Evolutionary conservation across 1,140 invertebrate genomes (phyloP).

Genomic region (Dermatophagoides farinae): DNA sequence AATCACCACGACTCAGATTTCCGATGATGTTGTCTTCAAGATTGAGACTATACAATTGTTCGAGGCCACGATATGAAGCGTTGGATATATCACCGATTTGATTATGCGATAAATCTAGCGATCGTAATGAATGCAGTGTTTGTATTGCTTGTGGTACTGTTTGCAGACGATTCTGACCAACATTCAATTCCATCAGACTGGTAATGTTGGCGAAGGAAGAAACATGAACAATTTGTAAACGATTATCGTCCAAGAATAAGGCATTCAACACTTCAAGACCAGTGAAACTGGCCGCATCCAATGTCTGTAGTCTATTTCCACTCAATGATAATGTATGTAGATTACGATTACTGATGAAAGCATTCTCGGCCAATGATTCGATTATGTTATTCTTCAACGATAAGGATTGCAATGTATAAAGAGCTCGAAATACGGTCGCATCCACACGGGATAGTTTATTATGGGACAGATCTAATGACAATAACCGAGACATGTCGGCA

Average conservation of each 20-base stretch:
- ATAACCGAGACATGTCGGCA: constrained; percentile 58
- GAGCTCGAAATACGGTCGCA: constrained; percentile 30
- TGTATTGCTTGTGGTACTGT: constrained; percentile 19
- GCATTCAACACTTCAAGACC: constrained; percentile 60
- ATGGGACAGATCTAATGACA: constrained; percentile 59
- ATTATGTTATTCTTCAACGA: constrained; percentile 21
- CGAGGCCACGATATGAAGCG: constrained; percentile 56
- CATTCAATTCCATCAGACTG: constrained; percentile 21
- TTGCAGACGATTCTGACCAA: constrained; percentile 20
- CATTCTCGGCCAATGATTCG: constrained; percentile 17
- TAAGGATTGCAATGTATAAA: constrained; percentile 28
- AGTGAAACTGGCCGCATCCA: constrained; percentile 59
- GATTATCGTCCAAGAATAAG: constrained; percentile 60
- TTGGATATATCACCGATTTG: constrained; percentile 42
- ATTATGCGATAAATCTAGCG: constrained; percentile 65
- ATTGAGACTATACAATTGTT: constrained; percentile 56
- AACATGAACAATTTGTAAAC: constrained; percentile 23
- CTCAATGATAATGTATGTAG: constrained; percentile 58
- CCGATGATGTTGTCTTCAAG: constrained; percentile 70
- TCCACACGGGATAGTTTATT: constrained; percentile 61
- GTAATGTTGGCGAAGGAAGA: constrained; percentile 21
- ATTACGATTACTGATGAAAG: constrained; percentile 57
- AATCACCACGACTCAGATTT: constrained; percentile 54
- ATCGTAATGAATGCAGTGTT: constrained; percentile 38
- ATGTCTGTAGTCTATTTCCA: constrained; percentile 46